Evolutionary conservation across 2,797 vertebrate species (phyloP), one percentile per base, ranked within the genome.

Genomic region (Bradypodion ventrale): DNA sequence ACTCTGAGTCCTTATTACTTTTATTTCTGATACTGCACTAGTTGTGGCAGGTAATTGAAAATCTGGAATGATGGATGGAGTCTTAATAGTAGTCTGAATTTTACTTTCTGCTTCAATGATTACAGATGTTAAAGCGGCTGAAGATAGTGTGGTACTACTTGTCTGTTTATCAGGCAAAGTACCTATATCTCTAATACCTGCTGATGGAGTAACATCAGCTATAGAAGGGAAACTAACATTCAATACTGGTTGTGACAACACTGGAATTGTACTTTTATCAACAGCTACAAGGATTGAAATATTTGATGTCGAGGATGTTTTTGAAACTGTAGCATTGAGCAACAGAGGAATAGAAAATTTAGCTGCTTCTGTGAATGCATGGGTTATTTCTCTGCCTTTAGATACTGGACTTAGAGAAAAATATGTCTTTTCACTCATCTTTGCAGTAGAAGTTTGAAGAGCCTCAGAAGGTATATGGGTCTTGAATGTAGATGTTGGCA

Each of bases 161-260:
- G 1, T 27, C 0, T 82, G 37, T 9, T 23, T 60, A 66, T 62
- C 83, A 32, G 86, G 85, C 59, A 60, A 78, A 75, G 62, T 44
- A 74, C 76, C 86, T 75, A 76, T 83, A 89, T 70, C 69, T 80
- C 27, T 32, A 32, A 75, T 3, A 73, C 83, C 60, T 25, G 75
- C 65, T 29, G 91, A 91, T 59, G 94, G 29, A 91, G 87, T 93
- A 84, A 91, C 49, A 35, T 86, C 87, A 21, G 91, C 87, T 85
- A 89, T 76, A 85, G 92, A 83, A 68, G 88, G 46, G 3, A 85
- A 85, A 73, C 78, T 94, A 65, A 88, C 15, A 1, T 89, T 90
- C 85, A 87, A 90, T 82, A 87, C 56, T n/a, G 80, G 75, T 8
- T 91, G 85, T 78, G 68, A 78, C 12, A 83, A 7, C 0, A 83